Conservation (phyloP, 1,140 invertebrate genomes). For the Epicauta chinensis region DNA sequence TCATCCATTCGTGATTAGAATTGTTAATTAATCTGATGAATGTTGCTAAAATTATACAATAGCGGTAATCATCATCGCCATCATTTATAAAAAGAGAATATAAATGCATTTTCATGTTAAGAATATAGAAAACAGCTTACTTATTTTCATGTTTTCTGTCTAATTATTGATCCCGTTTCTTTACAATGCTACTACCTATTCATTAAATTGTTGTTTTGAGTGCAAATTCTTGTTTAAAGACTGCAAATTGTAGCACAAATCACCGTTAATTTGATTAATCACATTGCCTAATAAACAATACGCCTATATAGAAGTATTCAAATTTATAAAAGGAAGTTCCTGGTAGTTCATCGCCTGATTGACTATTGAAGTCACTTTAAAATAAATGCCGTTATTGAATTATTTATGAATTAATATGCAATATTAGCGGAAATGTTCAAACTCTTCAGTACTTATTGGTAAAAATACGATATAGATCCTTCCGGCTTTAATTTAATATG, state of each 20-base stretch:
- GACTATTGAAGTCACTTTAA: slow-evolving; percentile 7
- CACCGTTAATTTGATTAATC: background rate
- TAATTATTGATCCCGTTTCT: slow-evolving; percentile 11
- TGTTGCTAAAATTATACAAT: background rate
- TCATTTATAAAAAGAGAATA: too few species aligned
- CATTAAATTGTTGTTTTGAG: slow-evolving; percentile 11
- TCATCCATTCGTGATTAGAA: background rate
- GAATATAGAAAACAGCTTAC: background rate
- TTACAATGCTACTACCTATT: background rate
- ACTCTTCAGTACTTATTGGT: slow-evolving; percentile 9
- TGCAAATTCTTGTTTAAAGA: slow-evolving; percentile 11
- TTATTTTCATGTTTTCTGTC: background rate
- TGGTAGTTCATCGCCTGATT: slow-evolving; percentile 11
- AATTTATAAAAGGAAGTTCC: background rate
- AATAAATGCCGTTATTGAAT: background rate
- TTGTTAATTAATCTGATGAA: background rate
- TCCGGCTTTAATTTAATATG: slow-evolving; percentile 11
- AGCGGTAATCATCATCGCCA: too few species aligned
- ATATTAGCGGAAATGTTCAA: slow-evolving; percentile 12
- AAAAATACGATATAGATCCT: slow-evolving; percentile 7
- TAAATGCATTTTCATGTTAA: background rate
- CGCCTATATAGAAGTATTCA: background rate
- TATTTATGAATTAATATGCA: slow-evolving; percentile 5
- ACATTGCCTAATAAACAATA: too few species aligned
- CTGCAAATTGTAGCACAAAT: slow-evolving; percentile 13